Evolutionary conservation across 2,797 vertebrate genomes (phyloP).

Genomic region (Naso thynnoides): DNA sequence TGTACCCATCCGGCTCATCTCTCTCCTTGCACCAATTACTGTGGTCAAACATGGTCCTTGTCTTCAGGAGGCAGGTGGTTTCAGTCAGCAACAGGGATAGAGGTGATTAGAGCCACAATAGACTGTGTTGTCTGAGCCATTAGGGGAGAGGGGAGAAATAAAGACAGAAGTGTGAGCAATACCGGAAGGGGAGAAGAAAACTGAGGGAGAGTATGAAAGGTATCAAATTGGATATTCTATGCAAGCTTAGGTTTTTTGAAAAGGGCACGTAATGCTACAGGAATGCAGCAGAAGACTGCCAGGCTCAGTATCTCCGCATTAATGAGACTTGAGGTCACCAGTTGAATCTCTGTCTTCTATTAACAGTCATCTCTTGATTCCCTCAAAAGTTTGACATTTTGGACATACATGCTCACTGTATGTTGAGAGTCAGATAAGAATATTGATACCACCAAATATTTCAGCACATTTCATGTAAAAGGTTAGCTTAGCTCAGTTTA

Average conservation of each 20-base stretch:
- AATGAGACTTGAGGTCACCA: constrained; percentile 46
- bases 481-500: neutral
- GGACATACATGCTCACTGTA: neutral
- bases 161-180: constrained; percentile 16
- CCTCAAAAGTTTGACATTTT: constrained; percentile 1
- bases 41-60: constrained; percentile 47
- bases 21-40: constrained; percentile 64
- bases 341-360: neutral
- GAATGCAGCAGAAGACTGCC: constrained; percentile 38
- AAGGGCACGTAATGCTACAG: constrained; percentile 65
- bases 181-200: constrained; percentile 11
- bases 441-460: neutral
- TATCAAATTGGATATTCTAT: constrained; percentile 35
- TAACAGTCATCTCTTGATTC: constrained; percentile 14
- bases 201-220: constrained; percentile 8
- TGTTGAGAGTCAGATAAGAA: neutral
- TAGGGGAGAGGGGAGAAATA: constrained; percentile 33
- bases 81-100: constrained; percentile 37
- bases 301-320: constrained; percentile 32
- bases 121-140: constrained; percentile 49
- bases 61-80: constrained; percentile 57
- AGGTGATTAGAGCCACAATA: constrained; percentile 58
- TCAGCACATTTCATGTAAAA: neutral
- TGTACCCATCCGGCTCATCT: constrained; percentile 46
- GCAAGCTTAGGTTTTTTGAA: constrained; percentile 45